Evolutionary conservation across 2,797 vertebrate genomes (phyloP).

Genomic region (Labroides dimidiatus): DNA sequence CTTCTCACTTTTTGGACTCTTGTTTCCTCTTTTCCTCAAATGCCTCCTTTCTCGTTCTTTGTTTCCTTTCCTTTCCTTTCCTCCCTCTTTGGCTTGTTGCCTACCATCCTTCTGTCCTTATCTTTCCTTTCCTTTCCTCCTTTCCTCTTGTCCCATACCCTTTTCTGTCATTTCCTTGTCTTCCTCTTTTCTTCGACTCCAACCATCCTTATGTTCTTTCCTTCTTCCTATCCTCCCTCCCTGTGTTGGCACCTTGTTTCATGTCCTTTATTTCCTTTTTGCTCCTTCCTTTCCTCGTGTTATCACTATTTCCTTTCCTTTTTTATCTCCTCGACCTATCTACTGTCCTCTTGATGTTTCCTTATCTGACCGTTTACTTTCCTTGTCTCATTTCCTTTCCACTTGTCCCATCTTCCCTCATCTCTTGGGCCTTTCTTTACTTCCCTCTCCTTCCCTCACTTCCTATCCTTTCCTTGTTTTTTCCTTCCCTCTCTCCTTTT

Average conservation of each 20-base stretch:
- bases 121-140: too few relatives aligned
- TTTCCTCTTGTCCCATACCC: too few relatives aligned
- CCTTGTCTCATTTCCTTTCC: neutral
- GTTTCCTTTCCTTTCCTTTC: too few relatives aligned
- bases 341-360: neutral
- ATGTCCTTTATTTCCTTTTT: too few relatives aligned
- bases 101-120: neutral
- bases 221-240: too few relatives aligned
- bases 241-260: neutral
- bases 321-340: too few relatives aligned
- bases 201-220: too few relatives aligned
- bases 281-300: too few relatives aligned
- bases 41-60: neutral
- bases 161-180: too few relatives aligned
- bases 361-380: neutral
- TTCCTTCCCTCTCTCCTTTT: neutral
- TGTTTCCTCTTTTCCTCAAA: neutral
- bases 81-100: neutral
- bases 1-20: neutral
- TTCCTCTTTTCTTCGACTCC: too few relatives aligned
- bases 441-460: neutral
- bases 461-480: too few relatives aligned
- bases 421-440: neutral
- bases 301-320: neutral
- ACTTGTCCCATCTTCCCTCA: slow-evolving; percentile 4